Base-by-base conservation (phyloP, 1,140 invertebrate genomes). In the Maconellicoccus hirsutus region DNA sequence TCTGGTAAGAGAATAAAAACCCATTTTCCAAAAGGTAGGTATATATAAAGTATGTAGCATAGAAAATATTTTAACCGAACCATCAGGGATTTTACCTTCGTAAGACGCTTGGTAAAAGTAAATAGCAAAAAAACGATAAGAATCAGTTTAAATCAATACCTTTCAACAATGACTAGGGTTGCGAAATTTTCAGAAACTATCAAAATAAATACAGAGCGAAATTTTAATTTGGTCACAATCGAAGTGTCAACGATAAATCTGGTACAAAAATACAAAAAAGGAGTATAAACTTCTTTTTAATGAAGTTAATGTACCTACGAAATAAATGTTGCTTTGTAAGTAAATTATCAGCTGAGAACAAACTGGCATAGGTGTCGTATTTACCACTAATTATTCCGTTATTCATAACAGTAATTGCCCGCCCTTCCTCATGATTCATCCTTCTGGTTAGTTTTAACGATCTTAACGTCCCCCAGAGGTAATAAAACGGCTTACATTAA, bases 401-500 rank as follows among this genome's bases (percentile, higher is more conserved):
- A 66, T 66, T 66, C 61, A 66, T 66, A 66, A 66, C 61, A 66
- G 61, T 66, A 66, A 66, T 66, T 66, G 61, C 61, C 61, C 61
- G 22, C 61, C 21, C 61, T 26, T 26, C 61, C 25, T 26, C 22
- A 26, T 26, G 61, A 66, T 66, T 66, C 61, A 66, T 66, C 61
- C 61, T 66, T 66, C 61, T 26, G 61, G 61, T 66, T 66, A 66
- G 61, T 66, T 66, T 66, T 66, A 66, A 66, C 61, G 61, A 22
- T 66, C 61, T 66, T 25, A 66, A 66, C 61, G 61, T 66, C 61
- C 61, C 25, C 61, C 61, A 26, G 61, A 66, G 61, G 61, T 66
- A 66, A 66, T 66, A 66, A 66, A 66, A 66, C 61, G 61, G 61
- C 61, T 66, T 66, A 66, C 61, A 66, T 66, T 66, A 66, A 66